A percentile compares a stretch with the other conserved stretches of the same genome.
Conservation (phyloP, 2,888 invertebrate genomes). For the Leptura quadrifasciata region DNA sequence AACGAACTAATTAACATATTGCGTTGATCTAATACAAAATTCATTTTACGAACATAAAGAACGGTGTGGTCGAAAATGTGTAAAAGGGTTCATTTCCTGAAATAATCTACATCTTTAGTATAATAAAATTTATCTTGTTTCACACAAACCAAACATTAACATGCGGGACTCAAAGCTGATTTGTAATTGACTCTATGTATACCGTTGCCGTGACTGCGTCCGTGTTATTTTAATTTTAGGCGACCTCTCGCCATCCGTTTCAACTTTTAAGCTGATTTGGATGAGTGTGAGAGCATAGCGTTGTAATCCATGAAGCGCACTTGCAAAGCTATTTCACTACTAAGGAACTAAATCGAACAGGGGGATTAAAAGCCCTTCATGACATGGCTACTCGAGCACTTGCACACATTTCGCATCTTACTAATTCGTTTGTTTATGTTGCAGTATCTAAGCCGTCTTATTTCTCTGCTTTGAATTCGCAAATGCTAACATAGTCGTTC, state of each 20-base stretch:
- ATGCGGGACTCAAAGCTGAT: conserved; percentile 29
- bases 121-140: conserved; percentile 12
- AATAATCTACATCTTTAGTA: conserved; percentile 9
- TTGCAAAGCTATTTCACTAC: conserved; percentile 29
- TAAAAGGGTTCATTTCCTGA: too few relatives aligned
- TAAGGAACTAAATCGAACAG: conserved; percentile 40
- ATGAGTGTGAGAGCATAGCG: conserved; percentile 40
- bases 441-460: not conserved
- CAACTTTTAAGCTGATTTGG: conserved; percentile 41
- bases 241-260: conserved; percentile 32
- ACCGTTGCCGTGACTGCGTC: conserved; percentile 23
- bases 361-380: conserved; percentile 36
- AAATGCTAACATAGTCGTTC: not conserved
- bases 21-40: too few relatives aligned
- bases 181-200: conserved; percentile 24
- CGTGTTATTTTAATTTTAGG: conserved; percentile 36
- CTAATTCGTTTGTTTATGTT: conserved; percentile 13
- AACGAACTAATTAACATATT: too few relatives aligned
- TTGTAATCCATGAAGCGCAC: conserved; percentile 36
- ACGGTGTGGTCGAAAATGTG: too few relatives aligned
- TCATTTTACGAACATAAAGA: too few relatives aligned
- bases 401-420: conserved; percentile 27
- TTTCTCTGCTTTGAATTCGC: not conserved
- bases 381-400: conserved; percentile 28
- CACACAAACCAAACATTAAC: conserved; percentile 16